Evolutionary conservation across 2,888 invertebrate genomes (phyloP).

Genomic region (Emesis furor): DNA sequence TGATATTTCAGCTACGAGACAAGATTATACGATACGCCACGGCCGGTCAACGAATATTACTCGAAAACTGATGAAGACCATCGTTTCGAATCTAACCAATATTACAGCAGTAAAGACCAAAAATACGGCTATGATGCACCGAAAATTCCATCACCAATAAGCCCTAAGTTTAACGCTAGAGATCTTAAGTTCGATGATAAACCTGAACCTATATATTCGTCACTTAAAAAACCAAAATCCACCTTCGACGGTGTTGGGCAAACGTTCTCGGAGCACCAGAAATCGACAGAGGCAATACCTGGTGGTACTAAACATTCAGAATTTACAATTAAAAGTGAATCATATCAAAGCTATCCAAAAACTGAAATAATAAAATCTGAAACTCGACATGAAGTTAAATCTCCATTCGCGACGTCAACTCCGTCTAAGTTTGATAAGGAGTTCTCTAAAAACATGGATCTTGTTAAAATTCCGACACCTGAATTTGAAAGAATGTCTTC

Average conservation of each 20-base stretch:
- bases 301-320: conserved; percentile 88
- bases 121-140: conserved; percentile 85
- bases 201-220: conserved; percentile 86
- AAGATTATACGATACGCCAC: conserved; percentile 90
- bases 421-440: conserved; percentile 84
- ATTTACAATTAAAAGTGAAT: conserved; percentile 85
- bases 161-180: conserved; percentile 90
- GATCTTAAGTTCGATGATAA: conserved; percentile 88
- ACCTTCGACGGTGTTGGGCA: conserved; percentile 87
- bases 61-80: conserved; percentile 83
- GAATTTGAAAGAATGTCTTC: conserved; percentile 87
- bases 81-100: conserved; percentile 80
- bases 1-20: conserved; percentile 90
- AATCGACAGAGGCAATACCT: conserved; percentile 87
- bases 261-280: conserved; percentile 86
- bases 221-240: conserved; percentile 83
- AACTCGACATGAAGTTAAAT: conserved; percentile 84
- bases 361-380: conserved; percentile 85
- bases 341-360: conserved; percentile 87
- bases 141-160: conserved; percentile 81
- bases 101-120: conserved; percentile 83
- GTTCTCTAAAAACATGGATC: conserved; percentile 79
- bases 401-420: conserved; percentile 86
- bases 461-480: conserved; percentile 86
- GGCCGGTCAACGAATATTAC: conserved; percentile 85